Conservation (phyloP, 2,888 invertebrate genomes). For the Dermolepida albohirtum region DNA sequence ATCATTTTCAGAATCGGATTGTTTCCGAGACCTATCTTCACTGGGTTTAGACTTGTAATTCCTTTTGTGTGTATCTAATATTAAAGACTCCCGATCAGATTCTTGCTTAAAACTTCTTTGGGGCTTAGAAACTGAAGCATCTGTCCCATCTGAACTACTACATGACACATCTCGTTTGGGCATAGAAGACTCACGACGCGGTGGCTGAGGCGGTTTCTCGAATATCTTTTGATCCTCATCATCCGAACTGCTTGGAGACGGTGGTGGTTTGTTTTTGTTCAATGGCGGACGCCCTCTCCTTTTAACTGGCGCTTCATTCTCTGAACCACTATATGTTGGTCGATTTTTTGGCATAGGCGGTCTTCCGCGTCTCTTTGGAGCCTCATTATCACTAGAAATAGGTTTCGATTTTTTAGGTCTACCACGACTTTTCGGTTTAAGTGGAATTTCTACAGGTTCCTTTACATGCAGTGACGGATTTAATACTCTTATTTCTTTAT, state of each 20-base stretch:
- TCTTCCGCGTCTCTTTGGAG: constrained; percentile 50
- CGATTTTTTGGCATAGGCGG: constrained; percentile 47
- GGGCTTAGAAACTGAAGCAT: constrained; percentile 48
- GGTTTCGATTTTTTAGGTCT: constrained; percentile 65
- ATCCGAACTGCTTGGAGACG: constrained; percentile 61
- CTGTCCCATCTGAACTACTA: constrained; percentile 47
- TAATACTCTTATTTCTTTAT: constrained; percentile 40
- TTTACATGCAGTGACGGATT: constrained; percentile 6
- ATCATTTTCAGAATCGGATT: constrained; percentile 57
- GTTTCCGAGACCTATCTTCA: constrained; percentile 46
- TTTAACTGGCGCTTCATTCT: constrained; percentile 54
- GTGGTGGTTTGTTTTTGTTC: constrained; percentile 54
- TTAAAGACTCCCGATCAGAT: constrained; percentile 51
- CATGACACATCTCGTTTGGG: constrained; percentile 49
- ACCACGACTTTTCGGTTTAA: constrained; percentile 61
- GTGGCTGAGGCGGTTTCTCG: constrained; percentile 55
- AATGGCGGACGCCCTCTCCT: constrained; percentile 59
- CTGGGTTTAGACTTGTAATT: constrained; percentile 51
- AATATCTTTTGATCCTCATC: constrained; percentile 57
- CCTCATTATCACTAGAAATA: constrained; percentile 58
- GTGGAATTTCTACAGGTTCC: constrained; percentile 35
- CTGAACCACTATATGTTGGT: constrained; percentile 54
- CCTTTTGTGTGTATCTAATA: constrained; percentile 50
- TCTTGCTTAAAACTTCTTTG: constrained; percentile 48
- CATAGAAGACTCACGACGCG: constrained; percentile 54